Conservation (phyloP, 1,140 invertebrate species). For the Samia ricini region DNA sequence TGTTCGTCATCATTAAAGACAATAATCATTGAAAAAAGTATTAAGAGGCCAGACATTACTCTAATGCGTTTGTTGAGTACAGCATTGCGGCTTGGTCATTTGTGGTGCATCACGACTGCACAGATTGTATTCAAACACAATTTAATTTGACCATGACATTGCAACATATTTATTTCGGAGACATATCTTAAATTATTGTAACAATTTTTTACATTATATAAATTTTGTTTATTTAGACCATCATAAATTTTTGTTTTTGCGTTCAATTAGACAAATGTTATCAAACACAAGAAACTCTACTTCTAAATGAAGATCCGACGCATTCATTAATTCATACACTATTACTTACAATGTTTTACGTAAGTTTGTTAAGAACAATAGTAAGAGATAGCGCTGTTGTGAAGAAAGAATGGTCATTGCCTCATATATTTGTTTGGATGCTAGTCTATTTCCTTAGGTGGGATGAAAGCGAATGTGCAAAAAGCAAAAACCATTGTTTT, state of each 20-base stretch:
- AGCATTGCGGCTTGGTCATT: constrained; percentile 54
- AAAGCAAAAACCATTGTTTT: constrained; percentile 45
- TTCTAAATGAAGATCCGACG: constrained; percentile 52
- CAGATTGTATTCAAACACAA: constrained; percentile 34
- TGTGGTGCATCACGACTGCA: constrained; percentile 55
- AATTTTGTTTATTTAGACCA: neutral
- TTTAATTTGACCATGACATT: constrained; percentile 61
- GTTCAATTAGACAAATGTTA: constrained; percentile 6
- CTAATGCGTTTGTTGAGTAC: constrained; percentile 48
- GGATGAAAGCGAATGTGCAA: constrained; percentile 45
- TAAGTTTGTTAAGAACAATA: constrained; percentile 61
- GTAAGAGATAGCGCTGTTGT: constrained; percentile 58
- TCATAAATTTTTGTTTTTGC: neutral
- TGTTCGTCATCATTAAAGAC: constrained; percentile 44
- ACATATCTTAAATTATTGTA: too few species aligned
- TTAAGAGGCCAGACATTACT: constrained; percentile 42
- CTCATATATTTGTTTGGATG: constrained; percentile 56
- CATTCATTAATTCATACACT: constrained; percentile 69
- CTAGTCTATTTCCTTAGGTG: constrained; percentile 53
- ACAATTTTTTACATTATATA: too few species aligned
- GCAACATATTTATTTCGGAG: constrained; percentile 44
- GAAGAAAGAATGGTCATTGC: constrained; percentile 66
- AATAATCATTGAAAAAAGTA: constrained; percentile 36
- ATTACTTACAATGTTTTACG: constrained; percentile 62
- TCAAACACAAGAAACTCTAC: constrained; percentile 55